Percentiles rank a stretch among this genome's conserved stretches.
These are phyloP conservation scores for Clistopyga incitator DNA, from an alignment of 2,888 invertebrate genomes.

Conservation along the genomic window DNA sequence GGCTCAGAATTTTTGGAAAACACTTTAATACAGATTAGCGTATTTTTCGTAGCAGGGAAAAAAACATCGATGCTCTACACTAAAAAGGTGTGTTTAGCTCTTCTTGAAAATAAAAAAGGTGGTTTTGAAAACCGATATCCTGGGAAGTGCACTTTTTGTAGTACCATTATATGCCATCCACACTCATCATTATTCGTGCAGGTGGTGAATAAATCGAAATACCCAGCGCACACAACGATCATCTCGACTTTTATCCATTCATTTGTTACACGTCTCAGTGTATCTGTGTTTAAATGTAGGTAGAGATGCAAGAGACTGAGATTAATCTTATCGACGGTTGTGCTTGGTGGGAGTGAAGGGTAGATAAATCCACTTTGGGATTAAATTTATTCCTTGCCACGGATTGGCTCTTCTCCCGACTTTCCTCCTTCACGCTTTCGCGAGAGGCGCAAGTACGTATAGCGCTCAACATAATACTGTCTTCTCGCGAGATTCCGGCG, in stretches of 20 bases:
- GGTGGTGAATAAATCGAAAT: background rate
- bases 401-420: conserved; percentile 65
- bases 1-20: too few species aligned
- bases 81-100: too few species aligned
- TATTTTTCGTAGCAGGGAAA: too few species aligned
- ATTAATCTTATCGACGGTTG: conserved; percentile 62
- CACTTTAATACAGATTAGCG: too few species aligned
- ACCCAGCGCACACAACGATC: conserved; percentile 6
- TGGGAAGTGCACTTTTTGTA: too few species aligned
- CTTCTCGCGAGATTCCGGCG: conserved; percentile 29
- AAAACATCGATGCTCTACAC: too few species aligned
- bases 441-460: conserved; percentile 39
- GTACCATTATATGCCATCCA: background rate
- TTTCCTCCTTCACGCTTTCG: conserved; percentile 30
- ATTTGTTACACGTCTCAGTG: conserved; percentile 18
- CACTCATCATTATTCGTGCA: background rate
- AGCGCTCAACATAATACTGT: conserved; percentile 6
- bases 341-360: conserved; percentile 50
- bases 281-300: conserved; percentile 40
- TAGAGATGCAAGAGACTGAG: conserved; percentile 38
- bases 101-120: too few species aligned
- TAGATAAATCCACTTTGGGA: conserved; percentile 75
- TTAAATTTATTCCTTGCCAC: conserved; percentile 75
- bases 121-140: too few species aligned
- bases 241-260: conserved; percentile 44